Evolutionary conservation across 1,140 invertebrate species (phyloP).

Genomic region (Dryas iulia): DNA sequence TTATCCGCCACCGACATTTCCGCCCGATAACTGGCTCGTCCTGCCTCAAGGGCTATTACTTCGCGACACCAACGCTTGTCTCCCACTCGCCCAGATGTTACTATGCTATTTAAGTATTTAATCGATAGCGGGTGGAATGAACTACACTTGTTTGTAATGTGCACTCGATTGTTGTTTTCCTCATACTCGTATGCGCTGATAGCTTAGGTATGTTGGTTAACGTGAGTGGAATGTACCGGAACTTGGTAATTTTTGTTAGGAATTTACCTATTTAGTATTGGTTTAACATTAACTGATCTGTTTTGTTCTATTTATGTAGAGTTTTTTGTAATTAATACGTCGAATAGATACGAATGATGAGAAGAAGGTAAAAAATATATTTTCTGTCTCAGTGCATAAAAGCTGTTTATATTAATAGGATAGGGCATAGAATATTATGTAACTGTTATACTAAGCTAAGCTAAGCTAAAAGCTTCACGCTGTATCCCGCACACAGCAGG

Average conservation of each 20-base stretch:
- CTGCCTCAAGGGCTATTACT: conserved; percentile 42
- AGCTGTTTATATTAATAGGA: too few species aligned
- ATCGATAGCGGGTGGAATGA: conserved; percentile 45
- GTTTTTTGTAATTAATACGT: background rate
- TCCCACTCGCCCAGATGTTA: conserved; percentile 36
- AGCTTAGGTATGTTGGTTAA: background rate
- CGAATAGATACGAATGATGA: background rate
- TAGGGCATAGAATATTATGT: too few species aligned
- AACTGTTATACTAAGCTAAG: too few species aligned
- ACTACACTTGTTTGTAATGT: conserved; percentile 28
- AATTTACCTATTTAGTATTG: background rate
- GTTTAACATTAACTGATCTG: background rate
- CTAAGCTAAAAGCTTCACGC: too few species aligned
- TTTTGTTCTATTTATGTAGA: background rate
- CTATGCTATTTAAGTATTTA: conserved; percentile 34
- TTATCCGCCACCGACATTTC: conserved; percentile 63
- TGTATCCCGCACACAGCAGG: too few species aligned
- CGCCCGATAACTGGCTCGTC: conserved; percentile 57
- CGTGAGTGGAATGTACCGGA: background rate
- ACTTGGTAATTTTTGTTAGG: background rate
- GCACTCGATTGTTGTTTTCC: conserved; percentile 26
- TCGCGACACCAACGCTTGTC: conserved; percentile 10
- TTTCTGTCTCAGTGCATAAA: background rate
- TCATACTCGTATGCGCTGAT: conserved; percentile 8
- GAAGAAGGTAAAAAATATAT: background rate